Evolutionary conservation across 2,888 invertebrate species (phyloP).

Genomic region (Acanthoscelides obtectus): DNA sequence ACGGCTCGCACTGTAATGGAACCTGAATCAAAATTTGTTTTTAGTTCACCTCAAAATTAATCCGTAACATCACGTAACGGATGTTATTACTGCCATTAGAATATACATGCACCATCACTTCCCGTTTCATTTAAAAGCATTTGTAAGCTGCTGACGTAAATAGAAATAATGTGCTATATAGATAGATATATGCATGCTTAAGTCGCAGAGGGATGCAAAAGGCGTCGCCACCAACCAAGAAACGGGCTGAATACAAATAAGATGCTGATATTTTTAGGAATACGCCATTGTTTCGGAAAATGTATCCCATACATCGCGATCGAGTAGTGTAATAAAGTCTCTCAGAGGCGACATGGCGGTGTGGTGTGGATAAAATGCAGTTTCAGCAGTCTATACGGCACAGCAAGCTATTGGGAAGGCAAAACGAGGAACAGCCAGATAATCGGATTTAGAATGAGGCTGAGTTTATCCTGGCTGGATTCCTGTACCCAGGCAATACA

Average conservation of each 20-base stretch:
- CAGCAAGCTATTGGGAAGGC: background rate
- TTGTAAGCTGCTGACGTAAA: background rate
- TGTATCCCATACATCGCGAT: background rate
- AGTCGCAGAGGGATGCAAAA: background rate
- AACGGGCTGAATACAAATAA: background rate
- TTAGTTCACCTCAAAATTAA: no score
- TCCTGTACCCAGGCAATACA: background rate
- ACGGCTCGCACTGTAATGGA: no score
- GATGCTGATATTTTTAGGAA: background rate
- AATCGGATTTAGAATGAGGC: background rate
- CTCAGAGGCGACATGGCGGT: background rate
- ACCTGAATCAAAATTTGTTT: no score
- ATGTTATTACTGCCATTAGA: no score
- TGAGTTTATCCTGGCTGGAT: background rate
- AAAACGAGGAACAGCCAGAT: background rate
- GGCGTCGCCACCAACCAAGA: background rate
- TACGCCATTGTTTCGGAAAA: background rate
- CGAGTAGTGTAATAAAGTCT: background rate
- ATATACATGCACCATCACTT: background rate
- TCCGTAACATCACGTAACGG: no score
- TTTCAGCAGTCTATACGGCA: background rate
- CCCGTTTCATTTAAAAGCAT: background rate
- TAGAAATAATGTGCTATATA: background rate
- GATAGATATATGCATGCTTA: background rate
- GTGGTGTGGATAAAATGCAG: background rate